Base-by-base conservation (phyloP, 1,140 invertebrate genomes). In the Antheraea mylitta region DNA sequence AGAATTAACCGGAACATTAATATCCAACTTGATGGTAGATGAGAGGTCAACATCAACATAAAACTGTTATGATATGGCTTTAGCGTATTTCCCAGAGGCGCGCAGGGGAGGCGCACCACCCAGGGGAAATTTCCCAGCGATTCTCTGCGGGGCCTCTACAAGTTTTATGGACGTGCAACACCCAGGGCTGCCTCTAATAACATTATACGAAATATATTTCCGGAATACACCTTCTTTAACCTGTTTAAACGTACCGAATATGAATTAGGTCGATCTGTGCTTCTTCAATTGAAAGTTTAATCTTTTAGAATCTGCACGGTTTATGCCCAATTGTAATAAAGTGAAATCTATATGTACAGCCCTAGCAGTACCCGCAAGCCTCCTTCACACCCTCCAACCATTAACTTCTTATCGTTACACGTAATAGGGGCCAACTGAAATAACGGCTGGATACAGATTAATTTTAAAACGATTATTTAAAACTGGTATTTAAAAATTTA, bases 31-130 rank as follows among this genome's bases (percentile, higher is more conserved):
- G 45, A 65, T 59, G 70, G 18, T 68, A 62, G 78, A 77, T 79
- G 78, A 78, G 82, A 86, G 83, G 85, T 89, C 84, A 84, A 81
- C 79, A 89, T 88, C 89, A 86, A 87, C 87, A 89, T 89, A 91
- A 91, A 91, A 88, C 83, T 89, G 89, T 90, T 90, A 91, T 90
- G 86, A 91, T 91, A 90, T 89, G 88, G 82, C 87, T 86, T 85
- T 79, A 81, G 79, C 81, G 86, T 87, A 90, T 90, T 90, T 90
- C 88, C 89, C 89, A 86, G 73, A 68, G 79, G 75, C 72, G 75
- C 75, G 71, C 80, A 71, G 83, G 81, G 82, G 81, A 83, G 82
- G 86, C 78, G 84, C 79, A 77, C 83, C 78, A 81, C 87, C 83
- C 87, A 81, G 78, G 90, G 90, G 89, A 91, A 91, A 91, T 92